Evolutionary conservation across 2,888 invertebrate genomes (phyloP), one percentile per base, ranked within the genome.

Genomic region (Therioaphis trifolii): DNA sequence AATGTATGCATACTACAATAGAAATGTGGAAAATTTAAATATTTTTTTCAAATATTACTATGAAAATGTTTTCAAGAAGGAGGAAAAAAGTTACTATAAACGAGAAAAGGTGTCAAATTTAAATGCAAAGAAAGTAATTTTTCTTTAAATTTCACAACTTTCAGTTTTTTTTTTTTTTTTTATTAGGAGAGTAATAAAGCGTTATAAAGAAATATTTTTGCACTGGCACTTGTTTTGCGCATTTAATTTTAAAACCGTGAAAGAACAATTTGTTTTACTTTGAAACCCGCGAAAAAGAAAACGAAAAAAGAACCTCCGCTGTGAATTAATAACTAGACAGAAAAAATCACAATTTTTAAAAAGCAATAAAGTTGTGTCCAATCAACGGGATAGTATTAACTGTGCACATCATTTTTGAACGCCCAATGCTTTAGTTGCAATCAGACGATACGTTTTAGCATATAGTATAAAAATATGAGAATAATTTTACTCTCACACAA

Each of bases 231-330:
- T 52, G 24, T 72, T 29, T 55, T 52, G 35, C n/a, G n/a, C n/a
- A 4, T 74, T 35, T 55, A n/a, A 35, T 74, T 5, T 21, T 35
- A 29, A 12, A 74, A 18, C 52, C n/a, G 52, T 4, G 35, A 35
- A 74, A 74, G 21, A 21, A 55, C 35, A 29, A 74, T 74, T 55
- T 74, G 55, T 74, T 74, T 55, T 40, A 21, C 55, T 24, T n/a
- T 24, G 24, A 55, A 74, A 74, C 15, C 21, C 2, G 24, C 29
- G 18, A 35, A 55, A 24, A 43, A 61, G 43, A 35, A n/a, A 7
- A 46, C 63, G 46, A 63, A 76, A 63, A 40, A 27, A 49, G 76
- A 75, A 40, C 24, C 75, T 18, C 75, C 18, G n/a, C 24, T 40
- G 75, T 75, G 21, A 58, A 58, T 75, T 75, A 40, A 75, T 75